Percentiles rank a stretch among this genome's conserved stretches.
Conservation (phyloP, 2,888 invertebrate species). For the Bombylius discolor region DNA sequence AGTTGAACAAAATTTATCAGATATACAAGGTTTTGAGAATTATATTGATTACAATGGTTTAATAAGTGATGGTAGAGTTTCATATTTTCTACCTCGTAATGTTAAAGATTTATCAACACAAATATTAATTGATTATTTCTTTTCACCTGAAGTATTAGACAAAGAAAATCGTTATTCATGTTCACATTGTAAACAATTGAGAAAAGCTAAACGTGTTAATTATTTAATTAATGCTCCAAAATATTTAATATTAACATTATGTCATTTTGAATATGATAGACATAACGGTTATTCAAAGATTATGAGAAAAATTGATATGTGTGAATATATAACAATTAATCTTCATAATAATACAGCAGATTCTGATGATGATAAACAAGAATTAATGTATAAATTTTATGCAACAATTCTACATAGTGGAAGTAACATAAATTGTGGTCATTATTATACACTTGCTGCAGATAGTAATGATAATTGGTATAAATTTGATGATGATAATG, state of each 20-base stretch:
- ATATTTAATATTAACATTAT: constrained; percentile 65
- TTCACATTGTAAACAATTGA: constrained; percentile 56
- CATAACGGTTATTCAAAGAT: constrained; percentile 57
- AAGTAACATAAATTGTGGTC: constrained; percentile 69
- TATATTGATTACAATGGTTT: too few relatives aligned
- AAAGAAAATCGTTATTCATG: constrained; percentile 77
- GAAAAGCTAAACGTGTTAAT: constrained; percentile 62
- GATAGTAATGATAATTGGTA: constrained; percentile 57
- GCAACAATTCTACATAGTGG: constrained; percentile 79
- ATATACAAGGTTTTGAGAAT: too few relatives aligned
- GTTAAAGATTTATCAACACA: constrained; percentile 49
- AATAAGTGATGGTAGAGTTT: too few relatives aligned
- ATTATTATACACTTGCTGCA: constrained; percentile 72
- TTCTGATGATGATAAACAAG: constrained; percentile 25
- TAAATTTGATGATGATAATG: constrained; percentile 68
- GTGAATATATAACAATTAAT: constrained; percentile 43
- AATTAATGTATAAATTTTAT: constrained; percentile 54
- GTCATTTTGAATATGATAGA: constrained; percentile 61
- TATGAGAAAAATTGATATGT: constrained; percentile 61
- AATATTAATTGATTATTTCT: constrained; percentile 61
- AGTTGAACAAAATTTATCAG: neutral
- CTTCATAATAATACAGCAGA: constrained; percentile 36
- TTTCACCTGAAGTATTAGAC: constrained; percentile 60
- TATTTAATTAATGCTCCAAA: constrained; percentile 59
- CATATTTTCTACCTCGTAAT: too few relatives aligned